A percentile compares a stretch with the other conserved stretches of the same genome.
Evolutionary conservation across 2,113 vertebrate genomes (phyloP).

Genomic region (Gasterosteus nipponicus): DNA sequence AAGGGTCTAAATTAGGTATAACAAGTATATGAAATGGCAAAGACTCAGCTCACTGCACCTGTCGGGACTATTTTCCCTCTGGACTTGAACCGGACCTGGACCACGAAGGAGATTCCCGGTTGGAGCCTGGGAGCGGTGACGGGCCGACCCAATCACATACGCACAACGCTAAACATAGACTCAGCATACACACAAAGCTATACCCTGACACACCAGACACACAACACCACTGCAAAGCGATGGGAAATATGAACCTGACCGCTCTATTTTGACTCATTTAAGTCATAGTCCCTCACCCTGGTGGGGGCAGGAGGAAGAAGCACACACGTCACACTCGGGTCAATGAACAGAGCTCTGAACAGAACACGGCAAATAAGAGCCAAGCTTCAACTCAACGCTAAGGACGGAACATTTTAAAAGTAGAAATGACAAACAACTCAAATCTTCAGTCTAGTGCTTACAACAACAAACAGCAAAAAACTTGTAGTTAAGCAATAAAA

Average conservation of each 20-base stretch:
- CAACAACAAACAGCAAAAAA: constrained; percentile 18
- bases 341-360: not conserved
- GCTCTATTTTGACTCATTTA: not conserved
- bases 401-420: not conserved
- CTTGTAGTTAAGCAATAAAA: not conserved
- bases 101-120: constrained; percentile 69
- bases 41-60: constrained; percentile 69
- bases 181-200: constrained; percentile 52
- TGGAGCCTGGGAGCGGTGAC: constrained; percentile 60
- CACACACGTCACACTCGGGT: not conserved
- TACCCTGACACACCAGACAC: constrained; percentile 23
- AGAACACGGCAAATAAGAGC: not conserved
- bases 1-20: constrained; percentile 75
- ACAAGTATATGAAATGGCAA: constrained; percentile 53
- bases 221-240: constrained; percentile 13
- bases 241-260: constrained; percentile 25
- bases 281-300: constrained; percentile 9
- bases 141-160: constrained; percentile 53
- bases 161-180: constrained; percentile 67
- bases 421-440: not conserved
- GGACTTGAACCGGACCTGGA: constrained; percentile 39
- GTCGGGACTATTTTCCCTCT: constrained; percentile 67
- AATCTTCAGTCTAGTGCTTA: not conserved
- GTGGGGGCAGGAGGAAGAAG: not conserved
- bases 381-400: not conserved